These are phyloP conservation scores for Halcyon smyrnensis DNA, from an alignment of 2,797 vertebrate species.

Conservation along the genomic window DNA sequence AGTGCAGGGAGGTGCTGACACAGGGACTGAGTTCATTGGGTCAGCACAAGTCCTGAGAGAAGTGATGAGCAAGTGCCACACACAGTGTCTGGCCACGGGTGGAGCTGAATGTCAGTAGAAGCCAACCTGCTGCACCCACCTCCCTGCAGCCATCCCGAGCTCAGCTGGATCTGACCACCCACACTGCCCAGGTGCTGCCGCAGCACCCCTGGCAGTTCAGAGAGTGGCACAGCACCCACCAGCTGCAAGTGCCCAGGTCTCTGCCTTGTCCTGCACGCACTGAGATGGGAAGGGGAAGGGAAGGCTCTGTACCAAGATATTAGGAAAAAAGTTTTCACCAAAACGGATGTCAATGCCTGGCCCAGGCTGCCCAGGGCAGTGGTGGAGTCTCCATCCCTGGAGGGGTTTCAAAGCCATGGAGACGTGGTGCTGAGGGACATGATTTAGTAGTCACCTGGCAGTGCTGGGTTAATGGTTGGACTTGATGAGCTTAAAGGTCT, in stretches of 20 bases:
- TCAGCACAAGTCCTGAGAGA: not conserved
- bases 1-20: not conserved
- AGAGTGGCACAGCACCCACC: not conserved
- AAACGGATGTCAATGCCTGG: not conserved
- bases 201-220: not conserved
- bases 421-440: not conserved
- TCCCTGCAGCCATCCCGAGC: not conserved
- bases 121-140: not conserved
- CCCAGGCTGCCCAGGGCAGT: not conserved
- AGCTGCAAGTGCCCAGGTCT: rapidly evolving
- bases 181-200: rapidly evolving
- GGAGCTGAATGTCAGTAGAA: not conserved
- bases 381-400: not conserved
- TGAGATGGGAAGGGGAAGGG: not conserved
- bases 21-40: not conserved
- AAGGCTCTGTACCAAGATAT: not conserved
- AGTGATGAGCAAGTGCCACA: not conserved
- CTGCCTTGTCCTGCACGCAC: not conserved
- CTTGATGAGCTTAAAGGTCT: not conserved
- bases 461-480: not conserved
- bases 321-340: not conserved
- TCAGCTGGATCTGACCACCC: not conserved
- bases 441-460: not conserved
- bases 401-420: no score
- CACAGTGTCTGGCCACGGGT: rapidly evolving